Conservation (phyloP, 2,797 vertebrate genomes). For the Benthosema pterotum region DNA sequence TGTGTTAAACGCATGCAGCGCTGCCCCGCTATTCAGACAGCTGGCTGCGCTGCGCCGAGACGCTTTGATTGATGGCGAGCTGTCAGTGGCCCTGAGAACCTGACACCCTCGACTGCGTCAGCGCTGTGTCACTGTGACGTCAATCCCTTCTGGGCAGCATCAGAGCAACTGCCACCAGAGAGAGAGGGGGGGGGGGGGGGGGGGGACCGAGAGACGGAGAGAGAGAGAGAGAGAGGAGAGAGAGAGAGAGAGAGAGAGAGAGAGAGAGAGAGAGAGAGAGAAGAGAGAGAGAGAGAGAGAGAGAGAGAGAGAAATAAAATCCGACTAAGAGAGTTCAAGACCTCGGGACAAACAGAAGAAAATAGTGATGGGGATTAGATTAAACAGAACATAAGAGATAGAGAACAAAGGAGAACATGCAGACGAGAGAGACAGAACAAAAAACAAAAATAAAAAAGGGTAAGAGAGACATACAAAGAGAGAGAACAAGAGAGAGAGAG, state of each 20-base stretch:
- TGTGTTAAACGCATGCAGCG: slow-evolving; percentile 14
- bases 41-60: slow-evolving; percentile 44
- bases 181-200: neutral
- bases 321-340: too few relatives aligned
- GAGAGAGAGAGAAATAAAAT: slow-evolving; percentile 23
- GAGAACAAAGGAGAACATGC: slow-evolving; percentile 14
- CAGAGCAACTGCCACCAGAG: slow-evolving; percentile 57
- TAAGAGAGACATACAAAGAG: neutral
- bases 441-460: too few relatives aligned
- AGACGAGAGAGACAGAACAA: slow-evolving; percentile 7
- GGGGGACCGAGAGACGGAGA: neutral
- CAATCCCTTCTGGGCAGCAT: slow-evolving; percentile 72
- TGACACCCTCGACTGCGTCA: slow-evolving; percentile 75
- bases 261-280: neutral
- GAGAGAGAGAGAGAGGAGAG: neutral
- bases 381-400: neutral
- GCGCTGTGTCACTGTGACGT: slow-evolving; percentile 59
- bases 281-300: neutral
- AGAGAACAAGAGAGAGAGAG: neutral
- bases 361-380: too few relatives aligned
- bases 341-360: too few relatives aligned
- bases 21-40: slow-evolving; percentile 46
- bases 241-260: neutral
- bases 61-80: slow-evolving; percentile 65
- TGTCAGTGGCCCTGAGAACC: slow-evolving; percentile 71